phyloP scores from a whole-genome alignment of 2,113 vertebrate species.

The Sclerurus mexicanus region DNA sequence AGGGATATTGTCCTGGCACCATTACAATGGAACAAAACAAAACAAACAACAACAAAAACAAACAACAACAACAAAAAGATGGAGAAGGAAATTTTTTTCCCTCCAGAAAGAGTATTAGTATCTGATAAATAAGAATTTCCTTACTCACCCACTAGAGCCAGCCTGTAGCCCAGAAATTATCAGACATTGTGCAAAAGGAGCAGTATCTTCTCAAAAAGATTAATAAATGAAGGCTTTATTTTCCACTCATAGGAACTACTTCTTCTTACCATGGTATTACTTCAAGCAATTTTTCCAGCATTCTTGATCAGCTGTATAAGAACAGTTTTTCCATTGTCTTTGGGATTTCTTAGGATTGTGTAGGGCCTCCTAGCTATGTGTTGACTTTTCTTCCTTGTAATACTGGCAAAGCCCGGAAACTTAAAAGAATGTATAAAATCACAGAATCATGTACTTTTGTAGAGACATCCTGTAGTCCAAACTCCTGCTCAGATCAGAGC shows the following conservation, averaged over 20 bases:
- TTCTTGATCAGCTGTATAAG: background rate
- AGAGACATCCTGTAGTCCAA: rapidly evolving
- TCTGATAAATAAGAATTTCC: background rate
- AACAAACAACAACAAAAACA: no score
- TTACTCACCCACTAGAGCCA: background rate
- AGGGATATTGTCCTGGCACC: background rate
- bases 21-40: rapidly evolving
- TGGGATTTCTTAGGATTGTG: background rate
- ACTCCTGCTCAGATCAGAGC: background rate
- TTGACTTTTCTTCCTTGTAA: background rate
- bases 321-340: background rate
- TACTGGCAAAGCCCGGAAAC: background rate
- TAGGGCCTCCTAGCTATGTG: background rate
- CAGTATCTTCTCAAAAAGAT: background rate
- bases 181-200: background rate
- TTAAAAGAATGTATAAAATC: background rate
- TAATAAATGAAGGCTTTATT: background rate
- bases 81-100: background rate
- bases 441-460: background rate
- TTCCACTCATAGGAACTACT: background rate
- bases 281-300: background rate
- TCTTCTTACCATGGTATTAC: background rate
- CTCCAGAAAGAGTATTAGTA: no score
- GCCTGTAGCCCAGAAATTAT: background rate
- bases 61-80: no score